These are phyloP conservation scores for Oncorhynchus gorbuscha DNA, from an alignment of 2,113 vertebrate genomes.

Conservation along the genomic window DNA sequence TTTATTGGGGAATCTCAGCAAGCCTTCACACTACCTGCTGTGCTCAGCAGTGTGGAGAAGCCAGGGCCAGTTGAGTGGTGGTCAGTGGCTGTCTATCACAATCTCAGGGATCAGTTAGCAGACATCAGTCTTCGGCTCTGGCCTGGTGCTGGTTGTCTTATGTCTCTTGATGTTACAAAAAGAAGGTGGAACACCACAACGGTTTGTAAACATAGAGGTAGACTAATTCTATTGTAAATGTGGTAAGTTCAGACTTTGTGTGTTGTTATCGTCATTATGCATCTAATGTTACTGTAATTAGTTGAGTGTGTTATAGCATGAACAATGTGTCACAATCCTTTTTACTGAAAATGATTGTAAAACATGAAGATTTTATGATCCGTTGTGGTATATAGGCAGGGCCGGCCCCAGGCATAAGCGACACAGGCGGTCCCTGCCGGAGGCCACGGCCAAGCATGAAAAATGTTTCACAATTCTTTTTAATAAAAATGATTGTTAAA, in stretches of 20 bases:
- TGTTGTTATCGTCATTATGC: not conserved
- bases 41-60: conserved; percentile 76
- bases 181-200: not conserved
- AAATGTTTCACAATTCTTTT: too few relatives aligned
- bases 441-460: too few relatives aligned
- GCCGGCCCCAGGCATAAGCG: too few relatives aligned
- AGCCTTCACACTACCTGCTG: conserved; percentile 75
- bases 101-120: conserved; percentile 78
- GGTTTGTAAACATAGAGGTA: too few relatives aligned
- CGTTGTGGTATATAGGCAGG: too few relatives aligned
- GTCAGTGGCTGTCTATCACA: conserved; percentile 79
- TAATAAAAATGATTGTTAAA: too few relatives aligned
- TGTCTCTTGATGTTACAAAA: conserved; percentile 40
- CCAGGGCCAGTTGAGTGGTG: conserved; percentile 69
- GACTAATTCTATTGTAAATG: not conserved
- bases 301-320: conserved; percentile 7
- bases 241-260: not conserved
- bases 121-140: conserved; percentile 63
- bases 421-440: too few relatives aligned
- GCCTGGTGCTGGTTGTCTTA: conserved; percentile 57
- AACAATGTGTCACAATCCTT: too few relatives aligned
- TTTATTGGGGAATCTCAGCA: conserved; percentile 81
- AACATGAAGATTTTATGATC: too few relatives aligned
- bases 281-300: conserved; percentile 9
- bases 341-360: too few relatives aligned